phyloP scores from a whole-genome alignment of 2,888 invertebrate genomes.

The Schizotus pectinicornis region DNA sequence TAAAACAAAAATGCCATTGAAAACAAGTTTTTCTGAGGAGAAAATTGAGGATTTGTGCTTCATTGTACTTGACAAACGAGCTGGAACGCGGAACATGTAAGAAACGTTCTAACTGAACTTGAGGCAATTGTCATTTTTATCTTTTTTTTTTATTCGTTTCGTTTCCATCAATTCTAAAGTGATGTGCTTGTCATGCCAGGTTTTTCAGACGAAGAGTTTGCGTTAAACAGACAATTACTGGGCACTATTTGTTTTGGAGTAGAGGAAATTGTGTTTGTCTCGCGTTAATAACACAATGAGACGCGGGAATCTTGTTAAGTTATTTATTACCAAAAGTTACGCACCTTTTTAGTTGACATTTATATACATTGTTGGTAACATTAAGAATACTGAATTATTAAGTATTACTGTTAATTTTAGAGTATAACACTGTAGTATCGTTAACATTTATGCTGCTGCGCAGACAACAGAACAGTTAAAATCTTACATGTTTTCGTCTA shows the following conservation, averaged over 20 bases:
- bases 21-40: conserved; percentile 34
- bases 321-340: conserved; percentile 52
- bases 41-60: conserved; percentile 31
- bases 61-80: conserved; percentile 39
- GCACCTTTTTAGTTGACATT: conserved; percentile 46
- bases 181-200: too few relatives aligned
- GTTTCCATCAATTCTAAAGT: too few relatives aligned
- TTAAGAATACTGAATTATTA: conserved; percentile 58
- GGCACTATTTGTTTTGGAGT: too few relatives aligned
- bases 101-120: conserved; percentile 25
- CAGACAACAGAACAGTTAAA: conserved; percentile 24
- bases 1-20: conserved; percentile 33
- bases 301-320: conserved; percentile 19
- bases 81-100: conserved; percentile 35
- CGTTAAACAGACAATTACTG: too few relatives aligned
- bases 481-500: conserved; percentile 23
- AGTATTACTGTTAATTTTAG: conserved; percentile 38
- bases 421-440: conserved; percentile 30
- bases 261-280: too few relatives aligned
- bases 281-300: neutral
- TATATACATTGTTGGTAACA: conserved; percentile 56
- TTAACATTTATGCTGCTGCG: conserved; percentile 27
- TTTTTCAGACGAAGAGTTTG: too few relatives aligned
- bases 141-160: neutral
- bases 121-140: neutral